Evolutionary conservation across 1,140 invertebrate species (phyloP), one percentile per base, ranked within the genome.

Genomic region (Drosophila repletoides): DNA sequence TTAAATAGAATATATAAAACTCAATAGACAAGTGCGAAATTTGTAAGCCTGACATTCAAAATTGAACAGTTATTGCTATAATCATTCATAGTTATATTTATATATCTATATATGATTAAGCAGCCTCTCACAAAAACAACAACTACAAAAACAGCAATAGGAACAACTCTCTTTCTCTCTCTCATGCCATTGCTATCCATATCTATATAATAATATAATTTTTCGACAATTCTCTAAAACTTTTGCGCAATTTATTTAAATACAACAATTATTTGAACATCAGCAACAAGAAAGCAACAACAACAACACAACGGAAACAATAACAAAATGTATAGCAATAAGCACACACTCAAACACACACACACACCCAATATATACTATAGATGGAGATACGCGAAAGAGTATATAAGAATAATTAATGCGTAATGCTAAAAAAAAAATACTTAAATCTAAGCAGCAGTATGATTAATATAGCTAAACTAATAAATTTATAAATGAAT

Each of bases 401-500:
- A 61, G 66, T n/a, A 46, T 28, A 63, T 74, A 79, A 67, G 60
- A 65, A n/a, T n/a, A n/a, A 73, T 55, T 49, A 76, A 70, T 72
- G 77, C 77, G 73, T 77, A 84, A 71, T 84, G 77, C 77, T 73
- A 72, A 63, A n/a, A n/a, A n/a, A n/a, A n/a, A n/a, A n/a, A n/a
- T n/a, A 71, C 43, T 24, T 65, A 84, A 79, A 67, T 86, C 64
- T 84, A 77, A 86, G 83, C 72, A 69, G 66, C 59, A 86, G 55
- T 84, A 79, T 86, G 86, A n/a, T n/a, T n/a, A 64, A 79, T 84
- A 86, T 84, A 84, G 79, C 80, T 84, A 84, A 83, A 83, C 41
- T 84, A 86, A 84, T 84, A 84, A 84, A 84, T 86, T 84, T 84
- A 84, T 84, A 86, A 86, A 75, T 86, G 80, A 84, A 84, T 83